Percentiles rank a stretch among this genome's conserved stretches.
Conservation (phyloP, 2,888 invertebrate genomes). For the Tridacna gigas region DNA sequence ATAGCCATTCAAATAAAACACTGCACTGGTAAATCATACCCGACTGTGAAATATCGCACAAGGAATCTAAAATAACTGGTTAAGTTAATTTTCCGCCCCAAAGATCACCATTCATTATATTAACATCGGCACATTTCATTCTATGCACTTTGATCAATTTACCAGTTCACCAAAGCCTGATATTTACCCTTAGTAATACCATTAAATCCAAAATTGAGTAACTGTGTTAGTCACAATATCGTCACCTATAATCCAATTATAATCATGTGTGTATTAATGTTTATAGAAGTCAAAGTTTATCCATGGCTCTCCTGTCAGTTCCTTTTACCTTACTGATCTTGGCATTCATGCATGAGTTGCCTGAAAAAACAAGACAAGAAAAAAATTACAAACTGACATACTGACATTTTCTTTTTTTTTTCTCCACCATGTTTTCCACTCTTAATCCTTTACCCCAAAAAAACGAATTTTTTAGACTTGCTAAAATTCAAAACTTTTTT, state of each 20-base stretch:
- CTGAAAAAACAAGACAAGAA: neutral
- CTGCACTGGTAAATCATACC: neutral
- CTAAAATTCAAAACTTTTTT: too few species aligned
- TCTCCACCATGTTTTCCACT: neutral
- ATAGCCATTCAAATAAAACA: neutral
- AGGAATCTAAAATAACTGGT: neutral
- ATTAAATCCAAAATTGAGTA: slow-evolving; percentile 31
- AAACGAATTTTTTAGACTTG: neutral
- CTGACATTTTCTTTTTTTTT: neutral
- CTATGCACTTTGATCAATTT: slow-evolving; percentile 31
- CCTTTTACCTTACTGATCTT: neutral
- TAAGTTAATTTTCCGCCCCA: neutral
- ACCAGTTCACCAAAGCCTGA: slow-evolving; percentile 7
- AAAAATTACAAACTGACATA: neutral
- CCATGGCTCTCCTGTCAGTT: neutral
- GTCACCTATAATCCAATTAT: slow-evolving; percentile 45
- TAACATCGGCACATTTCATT: slow-evolving; percentile 11
- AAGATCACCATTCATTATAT: neutral
- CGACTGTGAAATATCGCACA: slow-evolving; percentile 20
- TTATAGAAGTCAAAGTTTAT: neutral
- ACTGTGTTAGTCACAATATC: slow-evolving; percentile 30
- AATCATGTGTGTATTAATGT: slow-evolving; percentile 13
- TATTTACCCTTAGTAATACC: slow-evolving; percentile 17
- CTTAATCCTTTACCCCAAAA: neutral
- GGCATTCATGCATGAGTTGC: neutral